Evolutionary conservation across 2,113 vertebrate genomes (phyloP).

Genomic region (Formicarius rufipectus): DNA sequence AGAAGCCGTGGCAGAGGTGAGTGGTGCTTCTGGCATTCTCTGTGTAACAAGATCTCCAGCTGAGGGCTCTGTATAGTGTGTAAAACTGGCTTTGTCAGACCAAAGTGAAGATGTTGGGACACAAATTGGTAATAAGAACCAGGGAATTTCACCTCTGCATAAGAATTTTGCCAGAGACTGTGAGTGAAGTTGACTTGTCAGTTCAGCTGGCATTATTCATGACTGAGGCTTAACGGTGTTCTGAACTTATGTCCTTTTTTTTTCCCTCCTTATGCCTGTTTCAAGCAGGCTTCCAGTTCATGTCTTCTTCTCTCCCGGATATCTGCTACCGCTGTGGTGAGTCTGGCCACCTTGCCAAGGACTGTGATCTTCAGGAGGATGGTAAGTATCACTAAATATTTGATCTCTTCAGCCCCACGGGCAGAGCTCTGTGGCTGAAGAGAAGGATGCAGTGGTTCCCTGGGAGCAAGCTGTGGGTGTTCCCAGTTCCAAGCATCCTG

Average conservation of each 20-base stretch:
- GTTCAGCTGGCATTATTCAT: neutral
- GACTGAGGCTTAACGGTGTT: neutral
- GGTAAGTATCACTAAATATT: constrained; percentile 81
- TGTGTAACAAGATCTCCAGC: neutral
- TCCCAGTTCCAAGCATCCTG: neutral
- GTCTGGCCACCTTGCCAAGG: constrained; percentile 96
- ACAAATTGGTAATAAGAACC: neutral
- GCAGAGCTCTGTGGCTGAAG: neutral
- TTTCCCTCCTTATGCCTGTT: neutral
- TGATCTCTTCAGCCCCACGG: neutral
- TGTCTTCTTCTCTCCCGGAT: constrained; percentile 79
- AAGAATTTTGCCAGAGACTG: neutral
- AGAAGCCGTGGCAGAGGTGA: constrained; percentile 88
- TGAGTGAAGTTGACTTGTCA: neutral
- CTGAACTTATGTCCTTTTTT: neutral
- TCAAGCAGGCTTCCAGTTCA: constrained; percentile 82
- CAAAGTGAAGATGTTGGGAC: rapidly evolving
- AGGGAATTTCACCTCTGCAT: rapidly evolving
- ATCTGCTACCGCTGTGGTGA: constrained; percentile 98
- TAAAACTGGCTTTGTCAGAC: neutral
- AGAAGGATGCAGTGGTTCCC: neutral
- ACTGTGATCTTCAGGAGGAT: constrained; percentile 98
- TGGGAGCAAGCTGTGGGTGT: neutral
- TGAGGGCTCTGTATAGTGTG: neutral
- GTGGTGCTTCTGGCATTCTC: neutral